These are phyloP conservation scores for Linnaemya vulpina DNA, from an alignment of 2,888 invertebrate genomes.

Conservation along the genomic window DNA sequence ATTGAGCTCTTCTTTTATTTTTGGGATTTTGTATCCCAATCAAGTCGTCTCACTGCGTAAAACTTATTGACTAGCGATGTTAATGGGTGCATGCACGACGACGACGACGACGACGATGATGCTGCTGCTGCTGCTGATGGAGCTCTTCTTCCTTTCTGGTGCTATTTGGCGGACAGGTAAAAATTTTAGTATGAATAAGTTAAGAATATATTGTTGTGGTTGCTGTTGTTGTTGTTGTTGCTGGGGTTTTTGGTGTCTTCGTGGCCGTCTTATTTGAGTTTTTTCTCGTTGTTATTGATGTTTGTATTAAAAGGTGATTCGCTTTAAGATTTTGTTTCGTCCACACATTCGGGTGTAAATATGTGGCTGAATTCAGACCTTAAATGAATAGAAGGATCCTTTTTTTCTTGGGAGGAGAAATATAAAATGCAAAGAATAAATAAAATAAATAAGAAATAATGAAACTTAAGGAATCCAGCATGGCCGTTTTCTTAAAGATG, in stretches of 20 bases:
- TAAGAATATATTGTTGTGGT: constrained; percentile 6
- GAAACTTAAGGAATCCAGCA: constrained; percentile 79
- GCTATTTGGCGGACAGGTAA: constrained; percentile 49
- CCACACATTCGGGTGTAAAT: constrained; percentile 66
- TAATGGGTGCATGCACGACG: constrained; percentile 65
- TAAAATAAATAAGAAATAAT: constrained; percentile 44
- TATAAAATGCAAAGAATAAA: neutral
- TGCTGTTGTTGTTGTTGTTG: constrained; percentile 9
- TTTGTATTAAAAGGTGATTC: constrained; percentile 63
- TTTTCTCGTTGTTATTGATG: constrained; percentile 52
- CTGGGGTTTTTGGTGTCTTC: constrained; percentile 4
- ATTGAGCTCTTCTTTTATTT: constrained; percentile 66
- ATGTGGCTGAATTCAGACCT: constrained; percentile 29
- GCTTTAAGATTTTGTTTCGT: constrained; percentile 32
- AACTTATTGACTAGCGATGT: constrained; percentile 69
- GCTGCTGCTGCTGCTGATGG: constrained; percentile 2
- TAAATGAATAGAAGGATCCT: constrained; percentile 31
- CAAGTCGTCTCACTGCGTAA: constrained; percentile 70
- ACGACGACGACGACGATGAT: constrained; percentile 2
- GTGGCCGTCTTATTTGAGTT: neutral
- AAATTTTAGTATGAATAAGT: constrained; percentile 50
- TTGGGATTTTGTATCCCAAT: constrained; percentile 64
- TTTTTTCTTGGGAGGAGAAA: neutral
- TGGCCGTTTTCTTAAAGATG: constrained; percentile 77
- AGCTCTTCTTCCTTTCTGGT: constrained; percentile 20